Evolutionary conservation across 2,797 vertebrate species (phyloP).

Genomic region (Galago senegalensis): DNA sequence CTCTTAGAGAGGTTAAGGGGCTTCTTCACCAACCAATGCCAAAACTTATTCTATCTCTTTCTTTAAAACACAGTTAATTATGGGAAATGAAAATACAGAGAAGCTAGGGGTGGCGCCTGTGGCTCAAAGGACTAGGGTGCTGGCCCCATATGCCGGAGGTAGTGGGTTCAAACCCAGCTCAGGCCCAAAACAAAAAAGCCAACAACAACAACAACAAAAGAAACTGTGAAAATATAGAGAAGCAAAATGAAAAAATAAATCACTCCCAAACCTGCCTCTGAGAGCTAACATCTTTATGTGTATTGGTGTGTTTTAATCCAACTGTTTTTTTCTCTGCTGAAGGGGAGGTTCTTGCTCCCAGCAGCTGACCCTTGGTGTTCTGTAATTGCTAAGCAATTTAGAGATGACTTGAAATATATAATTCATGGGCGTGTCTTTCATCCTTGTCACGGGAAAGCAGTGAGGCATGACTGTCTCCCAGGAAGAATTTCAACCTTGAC

Average conservation of each 20-base stretch:
- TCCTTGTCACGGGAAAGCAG: conserved; percentile 49
- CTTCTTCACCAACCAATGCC: background rate
- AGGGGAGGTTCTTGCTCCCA: background rate
- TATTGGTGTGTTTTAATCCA: background rate
- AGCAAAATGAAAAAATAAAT: background rate
- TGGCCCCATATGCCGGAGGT: no score
- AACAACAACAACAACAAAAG: no score
- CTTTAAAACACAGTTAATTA: background rate
- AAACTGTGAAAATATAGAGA: background rate
- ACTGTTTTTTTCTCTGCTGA: background rate
- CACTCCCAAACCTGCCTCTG: background rate
- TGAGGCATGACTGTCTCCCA: background rate
- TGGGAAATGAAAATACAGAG: background rate
- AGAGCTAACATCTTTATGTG: background rate
- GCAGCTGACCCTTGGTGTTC: conserved; percentile 79
- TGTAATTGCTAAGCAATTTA: conserved; percentile 85
- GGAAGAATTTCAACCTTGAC: conserved; percentile 25
- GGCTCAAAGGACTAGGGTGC: no score
- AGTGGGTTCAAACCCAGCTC: no score
- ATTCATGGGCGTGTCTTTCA: conserved; percentile 78
- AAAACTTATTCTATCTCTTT: background rate
- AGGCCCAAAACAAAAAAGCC: no score
- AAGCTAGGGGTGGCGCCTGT: background rate
- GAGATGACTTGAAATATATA: conserved; percentile 85
- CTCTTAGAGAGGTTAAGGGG: background rate